These are phyloP conservation scores for Mesoligia furuncula DNA, from an alignment of 2,888 invertebrate genomes.

Conservation along the genomic window DNA sequence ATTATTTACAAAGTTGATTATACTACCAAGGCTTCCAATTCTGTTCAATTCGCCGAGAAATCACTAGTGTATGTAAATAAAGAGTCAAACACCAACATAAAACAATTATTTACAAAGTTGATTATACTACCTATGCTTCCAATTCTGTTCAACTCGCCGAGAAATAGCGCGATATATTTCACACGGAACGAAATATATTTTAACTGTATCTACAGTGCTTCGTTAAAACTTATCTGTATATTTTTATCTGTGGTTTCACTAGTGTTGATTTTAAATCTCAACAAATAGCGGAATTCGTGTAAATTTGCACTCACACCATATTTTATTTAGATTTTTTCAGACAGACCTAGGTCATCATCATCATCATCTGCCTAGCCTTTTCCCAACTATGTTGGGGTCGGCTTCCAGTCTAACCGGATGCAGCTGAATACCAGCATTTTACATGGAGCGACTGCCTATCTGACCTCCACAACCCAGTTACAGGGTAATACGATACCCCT, in stretches of 20 bases:
- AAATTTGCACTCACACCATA: background rate
- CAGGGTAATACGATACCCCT: no score
- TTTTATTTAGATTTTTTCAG: background rate
- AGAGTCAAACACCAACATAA: conserved; percentile 1
- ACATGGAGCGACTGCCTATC: no score
- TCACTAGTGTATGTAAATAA: conserved; percentile 30
- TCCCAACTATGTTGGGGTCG: no score
- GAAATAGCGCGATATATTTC: conserved; percentile 16
- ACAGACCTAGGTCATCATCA: no score
- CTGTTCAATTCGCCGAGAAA: background rate
- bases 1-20: conserved; percentile 41
- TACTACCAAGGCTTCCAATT: conserved; percentile 18
- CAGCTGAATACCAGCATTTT: no score
- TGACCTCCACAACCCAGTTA: no score
- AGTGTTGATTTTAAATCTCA: conserved; percentile 32
- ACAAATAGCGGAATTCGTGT: background rate
- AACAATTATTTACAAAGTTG: conserved; percentile 35
- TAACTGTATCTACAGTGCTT: background rate
- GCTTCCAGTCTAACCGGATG: no score
- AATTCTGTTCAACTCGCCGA: conserved; percentile 7
- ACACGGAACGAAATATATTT: conserved; percentile 14
- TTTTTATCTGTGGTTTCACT: conserved; percentile 29
- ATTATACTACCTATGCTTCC: conserved; percentile 23
- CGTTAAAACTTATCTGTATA: conserved; percentile 17
- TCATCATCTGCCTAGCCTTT: no score